Base-by-base conservation (phyloP, 92 coral and sea anemone species). In the Diadumene lineata region DNA sequence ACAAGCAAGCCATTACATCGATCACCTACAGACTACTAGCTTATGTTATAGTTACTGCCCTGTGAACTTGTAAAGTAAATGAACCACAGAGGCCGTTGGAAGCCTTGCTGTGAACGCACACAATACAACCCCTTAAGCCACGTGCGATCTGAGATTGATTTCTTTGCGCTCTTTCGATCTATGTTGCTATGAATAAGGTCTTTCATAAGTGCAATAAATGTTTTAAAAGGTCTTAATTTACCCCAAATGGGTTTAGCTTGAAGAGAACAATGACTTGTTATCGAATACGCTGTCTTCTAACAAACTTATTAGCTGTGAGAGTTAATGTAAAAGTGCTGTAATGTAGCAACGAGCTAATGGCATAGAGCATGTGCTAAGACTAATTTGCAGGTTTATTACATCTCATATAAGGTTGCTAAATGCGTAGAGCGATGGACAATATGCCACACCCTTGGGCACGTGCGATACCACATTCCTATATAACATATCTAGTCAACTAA, bases 391-490 rank as follows among this genome's bases (percentile, higher is more conserved):
- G n/a, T 38, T 38, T 13, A 13, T 38, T 38, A 38, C 48, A n/a
- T n/a, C n/a, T n/a, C n/a, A n/a, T n/a, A n/a, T n/a, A n/a, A n/a
- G n/a, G n/a, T n/a, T n/a, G n/a, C n/a, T n/a, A n/a, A n/a, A n/a
- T n/a, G n/a, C n/a, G n/a, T n/a, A n/a, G 79, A 65, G 55, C 53
- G 64, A 24, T 70, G 67, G 82, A 90, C 96, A 90, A 90, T 72
- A 67, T 65, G 76, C 84, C 96, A 90, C 96, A 81, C 96, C 96
- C 96, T 22, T 76, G 81, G 90, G 96, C 96, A 90, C 96, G 96
- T 90, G 96, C 77, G 33, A 34, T 55, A 90, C 13, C 79, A 86
- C 87, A 86, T 89, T 91, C 82, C 79, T 22, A 62, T 81, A 75
- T 71, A 74, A 31, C 96, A 85, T 46, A 76, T 79, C 75, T 72